Conservation (phyloP, 2,888 invertebrate species). For the Empis stercorea region DNA sequence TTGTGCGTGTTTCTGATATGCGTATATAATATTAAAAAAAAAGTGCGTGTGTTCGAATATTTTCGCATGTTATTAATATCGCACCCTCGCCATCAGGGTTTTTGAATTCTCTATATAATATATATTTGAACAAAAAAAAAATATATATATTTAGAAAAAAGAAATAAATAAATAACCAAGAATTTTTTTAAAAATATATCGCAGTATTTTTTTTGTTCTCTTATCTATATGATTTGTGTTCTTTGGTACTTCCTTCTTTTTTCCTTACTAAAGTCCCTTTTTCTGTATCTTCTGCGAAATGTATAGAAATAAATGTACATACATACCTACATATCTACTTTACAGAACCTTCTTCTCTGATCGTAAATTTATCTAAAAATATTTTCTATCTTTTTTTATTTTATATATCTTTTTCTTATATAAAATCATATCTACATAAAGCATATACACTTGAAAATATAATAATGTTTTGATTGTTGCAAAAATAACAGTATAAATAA, state of each 20-base stretch:
- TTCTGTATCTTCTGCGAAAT: background rate
- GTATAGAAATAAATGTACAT: background rate
- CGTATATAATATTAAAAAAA: background rate
- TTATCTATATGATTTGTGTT: constrained; percentile 37
- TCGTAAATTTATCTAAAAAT: too few relatives aligned
- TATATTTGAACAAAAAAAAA: background rate
- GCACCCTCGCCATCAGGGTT: background rate
- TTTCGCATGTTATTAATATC: background rate
- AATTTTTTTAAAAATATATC: too few relatives aligned
- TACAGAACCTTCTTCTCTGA: too few relatives aligned
- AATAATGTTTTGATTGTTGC: too few relatives aligned
- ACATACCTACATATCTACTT: too few relatives aligned
- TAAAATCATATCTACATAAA: too few relatives aligned
- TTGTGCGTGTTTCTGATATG: background rate
- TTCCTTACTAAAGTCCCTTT: background rate
- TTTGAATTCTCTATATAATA: background rate
- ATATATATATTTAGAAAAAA: background rate
- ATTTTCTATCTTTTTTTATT: background rate
- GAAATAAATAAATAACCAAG: constrained; percentile 24
- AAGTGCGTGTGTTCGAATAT: background rate
- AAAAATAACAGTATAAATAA: too few relatives aligned
- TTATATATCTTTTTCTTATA: background rate
- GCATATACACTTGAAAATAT: too few relatives aligned
- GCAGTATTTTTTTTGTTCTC: constrained; percentile 26
- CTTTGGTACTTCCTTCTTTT: constrained; percentile 20